A percentile compares a stretch with the other conserved stretches of the same genome.
These are phyloP conservation scores for Neogale vison DNA, from an alignment of 2,113 vertebrate species.

Conservation along the genomic window DNA sequence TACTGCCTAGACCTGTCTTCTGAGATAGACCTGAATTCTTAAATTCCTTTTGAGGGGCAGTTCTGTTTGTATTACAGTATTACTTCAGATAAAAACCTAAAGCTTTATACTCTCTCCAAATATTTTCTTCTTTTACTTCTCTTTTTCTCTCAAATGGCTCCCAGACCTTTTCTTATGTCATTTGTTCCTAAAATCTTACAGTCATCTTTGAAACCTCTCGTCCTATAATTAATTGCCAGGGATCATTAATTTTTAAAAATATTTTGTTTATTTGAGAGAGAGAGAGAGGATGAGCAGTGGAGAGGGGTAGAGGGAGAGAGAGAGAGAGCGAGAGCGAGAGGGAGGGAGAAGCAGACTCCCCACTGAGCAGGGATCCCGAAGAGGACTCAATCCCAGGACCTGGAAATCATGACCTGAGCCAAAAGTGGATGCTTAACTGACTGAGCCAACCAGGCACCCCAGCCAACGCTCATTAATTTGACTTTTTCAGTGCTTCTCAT, in stretches of 20 bases:
- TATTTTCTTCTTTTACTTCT: not conserved
- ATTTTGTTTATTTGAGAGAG: not conserved
- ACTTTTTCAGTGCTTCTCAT: not conserved
- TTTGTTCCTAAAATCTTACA: not conserved
- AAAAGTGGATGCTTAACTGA: too few species aligned
- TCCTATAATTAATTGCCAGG: not conserved
- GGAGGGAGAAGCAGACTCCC: not conserved
- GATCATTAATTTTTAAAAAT: not conserved
- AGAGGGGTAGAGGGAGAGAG: not conserved
- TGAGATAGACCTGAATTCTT: conserved; percentile 2
- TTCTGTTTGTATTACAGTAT: not conserved
- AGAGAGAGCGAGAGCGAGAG: too few species aligned
- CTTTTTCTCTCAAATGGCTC: not conserved
- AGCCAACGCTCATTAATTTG: not conserved
- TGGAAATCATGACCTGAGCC: too few species aligned
- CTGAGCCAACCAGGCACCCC: too few species aligned
- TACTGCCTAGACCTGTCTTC: not conserved
- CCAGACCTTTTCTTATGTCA: not conserved
- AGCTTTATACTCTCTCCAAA: not conserved
- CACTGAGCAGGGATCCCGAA: not conserved
- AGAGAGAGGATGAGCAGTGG: not conserved
- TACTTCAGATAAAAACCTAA: not conserved
- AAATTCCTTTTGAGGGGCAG: not conserved
- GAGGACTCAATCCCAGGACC: too few species aligned
- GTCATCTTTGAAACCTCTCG: not conserved